These are phyloP conservation scores for Drosophila nigritarsus DNA, from an alignment of 2,888 invertebrate genomes.

Conservation along the genomic window DNA sequence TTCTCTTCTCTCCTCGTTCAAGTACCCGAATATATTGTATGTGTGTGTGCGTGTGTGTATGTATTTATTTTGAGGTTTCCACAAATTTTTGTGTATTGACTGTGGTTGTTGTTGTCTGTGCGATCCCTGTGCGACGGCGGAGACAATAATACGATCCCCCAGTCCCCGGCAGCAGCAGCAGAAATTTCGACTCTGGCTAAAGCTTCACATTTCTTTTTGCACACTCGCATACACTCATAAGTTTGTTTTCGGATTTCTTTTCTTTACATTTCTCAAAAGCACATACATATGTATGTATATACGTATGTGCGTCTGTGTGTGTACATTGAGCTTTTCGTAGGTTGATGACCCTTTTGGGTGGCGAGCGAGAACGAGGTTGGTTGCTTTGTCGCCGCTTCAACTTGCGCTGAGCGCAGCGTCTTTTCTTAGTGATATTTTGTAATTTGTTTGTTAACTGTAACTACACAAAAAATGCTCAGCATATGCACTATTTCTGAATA, in stretches of 20 bases:
- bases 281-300: slow-evolving; percentile 29
- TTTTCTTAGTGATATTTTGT: slow-evolving; percentile 36
- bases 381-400: slow-evolving; percentile 41
- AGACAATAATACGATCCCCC: slow-evolving; percentile 51
- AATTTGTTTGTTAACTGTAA: slow-evolving; percentile 33
- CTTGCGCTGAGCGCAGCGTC: slow-evolving; percentile 56
- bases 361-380: slow-evolving; percentile 71
- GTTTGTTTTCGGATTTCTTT: slow-evolving; percentile 73
- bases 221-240: slow-evolving; percentile 24
- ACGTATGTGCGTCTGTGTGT: slow-evolving; percentile 2
- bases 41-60: slow-evolving; percentile 11
- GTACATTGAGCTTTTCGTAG: slow-evolving; percentile 66
- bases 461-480: slow-evolving; percentile 9
- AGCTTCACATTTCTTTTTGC: slow-evolving; percentile 58
- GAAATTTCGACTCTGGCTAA: slow-evolving; percentile 55
- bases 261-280: slow-evolving; percentile 67
- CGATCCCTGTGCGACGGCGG: slow-evolving; percentile 41
- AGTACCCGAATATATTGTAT: slow-evolving; percentile 31
- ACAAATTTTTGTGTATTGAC: slow-evolving; percentile 66
- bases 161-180: slow-evolving; percentile 30
- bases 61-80: slow-evolving; percentile 64
- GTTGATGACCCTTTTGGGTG: slow-evolving; percentile 73
- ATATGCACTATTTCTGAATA: slow-evolving; percentile 23
- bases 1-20: slow-evolving; percentile 8
- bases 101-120: slow-evolving; percentile 63